Percentiles rank a stretch among this genome's conserved stretches.
Evolutionary conservation across 2,888 invertebrate species (phyloP).

Genomic region (Bellardia bayeri): DNA sequence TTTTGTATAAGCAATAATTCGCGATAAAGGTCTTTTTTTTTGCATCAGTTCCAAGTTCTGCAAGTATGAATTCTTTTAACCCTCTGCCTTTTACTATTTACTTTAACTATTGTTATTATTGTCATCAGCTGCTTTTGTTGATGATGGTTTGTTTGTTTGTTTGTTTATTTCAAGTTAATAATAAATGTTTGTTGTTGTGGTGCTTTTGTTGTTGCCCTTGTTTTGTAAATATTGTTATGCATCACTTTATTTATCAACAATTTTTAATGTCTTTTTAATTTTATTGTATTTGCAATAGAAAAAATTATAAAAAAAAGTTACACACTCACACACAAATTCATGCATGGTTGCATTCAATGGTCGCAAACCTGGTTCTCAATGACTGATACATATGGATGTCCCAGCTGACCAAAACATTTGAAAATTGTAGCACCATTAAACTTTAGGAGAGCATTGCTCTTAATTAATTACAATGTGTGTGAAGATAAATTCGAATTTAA

Average conservation of each 20-base stretch:
- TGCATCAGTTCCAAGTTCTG: no score
- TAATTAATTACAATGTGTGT: no score
- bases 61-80: slow-evolving; percentile 7
- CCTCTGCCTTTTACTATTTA: slow-evolving; percentile 5
- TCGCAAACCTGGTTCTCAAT: slow-evolving; percentile 3
- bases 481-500: no score
- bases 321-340: background rate
- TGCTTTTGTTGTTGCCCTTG: slow-evolving; percentile 47
- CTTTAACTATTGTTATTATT: slow-evolving; percentile 19
- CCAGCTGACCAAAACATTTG: no score
- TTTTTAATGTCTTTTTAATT: slow-evolving; percentile 72
- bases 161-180: slow-evolving; percentile 39
- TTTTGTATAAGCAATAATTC: no score
- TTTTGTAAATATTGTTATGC: slow-evolving; percentile 58
- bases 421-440: no score
- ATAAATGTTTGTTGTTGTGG: slow-evolving; percentile 52
- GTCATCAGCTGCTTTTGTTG: slow-evolving; percentile 44
- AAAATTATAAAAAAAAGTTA: background rate
- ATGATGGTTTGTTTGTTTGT: background rate
- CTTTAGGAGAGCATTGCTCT: no score
- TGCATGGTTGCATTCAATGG: slow-evolving; percentile 63
- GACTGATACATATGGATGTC: background rate
- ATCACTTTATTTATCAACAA: slow-evolving; percentile 50
- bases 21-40: no score
- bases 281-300: slow-evolving; percentile 19